Evolutionary conservation across 2,797 vertebrate species (phyloP).

Genomic region (Heliangelus exortis): DNA sequence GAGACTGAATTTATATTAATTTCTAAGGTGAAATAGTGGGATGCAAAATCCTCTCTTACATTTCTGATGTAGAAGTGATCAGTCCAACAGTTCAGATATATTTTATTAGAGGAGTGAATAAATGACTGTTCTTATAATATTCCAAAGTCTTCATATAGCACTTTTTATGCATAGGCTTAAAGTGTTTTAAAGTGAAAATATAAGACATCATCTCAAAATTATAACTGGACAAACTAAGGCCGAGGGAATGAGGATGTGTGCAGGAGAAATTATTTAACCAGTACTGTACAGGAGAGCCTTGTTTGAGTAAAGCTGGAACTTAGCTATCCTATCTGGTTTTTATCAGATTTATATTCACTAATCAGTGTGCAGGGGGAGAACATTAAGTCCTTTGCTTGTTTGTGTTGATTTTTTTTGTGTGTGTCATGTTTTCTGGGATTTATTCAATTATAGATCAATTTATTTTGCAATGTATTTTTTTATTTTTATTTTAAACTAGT

Average conservation of each 20-base stretch:
- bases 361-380: background rate
- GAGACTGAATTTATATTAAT: background rate
- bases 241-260: background rate
- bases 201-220: background rate
- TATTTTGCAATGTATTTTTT: slow-evolving; percentile 10
- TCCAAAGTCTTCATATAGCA: background rate
- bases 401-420: background rate
- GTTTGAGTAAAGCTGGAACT: background rate
- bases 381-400: background rate
- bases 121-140: slow-evolving; percentile 19
- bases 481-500: slow-evolving; percentile 32
- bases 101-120: slow-evolving; percentile 16
- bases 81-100: background rate
- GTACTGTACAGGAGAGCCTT: background rate
- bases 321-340: background rate
- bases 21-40: slow-evolving; percentile 18
- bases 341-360: slow-evolving; percentile 16
- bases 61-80: background rate
- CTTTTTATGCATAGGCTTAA: slow-evolving; percentile 8
- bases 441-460: slow-evolving; percentile 38
- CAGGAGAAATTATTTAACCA: background rate
- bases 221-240: background rate
- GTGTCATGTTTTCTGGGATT: background rate
- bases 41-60: background rate
- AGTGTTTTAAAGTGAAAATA: slow-evolving; percentile 48